Evolutionary conservation across 2,113 vertebrate genomes (phyloP), one percentile per base, ranked within the genome.

Genomic region (Campylorhamphus procurvoides): DNA sequence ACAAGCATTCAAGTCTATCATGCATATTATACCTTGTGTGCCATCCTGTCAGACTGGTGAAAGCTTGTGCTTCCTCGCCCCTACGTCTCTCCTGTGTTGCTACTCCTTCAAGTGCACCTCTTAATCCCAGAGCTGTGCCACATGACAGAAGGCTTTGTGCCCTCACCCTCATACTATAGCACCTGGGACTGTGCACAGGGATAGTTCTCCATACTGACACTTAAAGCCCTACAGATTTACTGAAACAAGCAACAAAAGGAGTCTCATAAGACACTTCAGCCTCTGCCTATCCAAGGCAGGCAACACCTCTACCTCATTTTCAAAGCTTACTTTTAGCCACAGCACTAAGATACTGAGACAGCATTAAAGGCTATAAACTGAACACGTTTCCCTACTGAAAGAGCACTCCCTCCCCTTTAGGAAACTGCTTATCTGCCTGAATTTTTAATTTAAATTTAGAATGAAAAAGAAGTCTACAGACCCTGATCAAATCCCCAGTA

Each of bases 61-160:
- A 78, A 87, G 35, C 27, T 44, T 49, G 33, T 1, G 11, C 37
- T 62, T 82, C 89, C 37, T 69, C 2, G 0, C 39, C 42, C 24
- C 0, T 12, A 15, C 0, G 0, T 31, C 27, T 29, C 29, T 60
- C 29, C 60, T 13, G 6, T 4, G 15, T 18, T 18, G 27, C 29
- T 28, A 72, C 15, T 69, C 20, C 12, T 73, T 35, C 55, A 62
- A 27, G 25, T 0, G 5, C 18, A 19, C 13, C 50, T 60, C 52
- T 73, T 31, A 56, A 69, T 2, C n/a, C 22, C 28, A 31, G 27
- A 67, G 52, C 24, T 28, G 39, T 1, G 9, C 7, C 73, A 27
- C 0, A 0, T 0, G 8, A 33, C 10, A 46, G 37, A 62, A 77
- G 6, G 19, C 8, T 37, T 4, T 7, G 33, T 3, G 31, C 40